Percentiles rank a stretch among this genome's conserved stretches.
phyloP scores from a whole-genome alignment of 1,140 invertebrate genomes.

The Dreissena polymorpha region DNA sequence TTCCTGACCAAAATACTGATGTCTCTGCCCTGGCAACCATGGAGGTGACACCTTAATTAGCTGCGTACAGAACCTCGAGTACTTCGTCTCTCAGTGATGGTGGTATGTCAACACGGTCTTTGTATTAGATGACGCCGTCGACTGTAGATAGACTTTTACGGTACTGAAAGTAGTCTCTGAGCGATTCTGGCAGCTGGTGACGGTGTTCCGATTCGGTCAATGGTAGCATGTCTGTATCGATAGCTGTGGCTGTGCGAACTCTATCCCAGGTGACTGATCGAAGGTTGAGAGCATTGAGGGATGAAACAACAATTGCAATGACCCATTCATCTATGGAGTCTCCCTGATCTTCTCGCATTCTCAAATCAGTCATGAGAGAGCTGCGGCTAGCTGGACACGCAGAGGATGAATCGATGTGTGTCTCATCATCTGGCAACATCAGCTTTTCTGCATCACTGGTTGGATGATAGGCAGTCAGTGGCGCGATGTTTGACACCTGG shows the following conservation, averaged over 20 bases:
- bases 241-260: slow-evolving; percentile 43
- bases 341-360: neutral
- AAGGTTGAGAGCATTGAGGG: neutral
- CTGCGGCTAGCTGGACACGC: neutral
- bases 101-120: slow-evolving; percentile 47
- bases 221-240: slow-evolving; percentile 51
- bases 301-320: neutral
- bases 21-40: slow-evolving; percentile 58
- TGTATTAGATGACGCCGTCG: slow-evolving; percentile 55
- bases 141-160: slow-evolving; percentile 30
- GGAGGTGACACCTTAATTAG: slow-evolving; percentile 54
- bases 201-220: slow-evolving; percentile 31
- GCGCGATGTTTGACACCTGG: slow-evolving; percentile 47
- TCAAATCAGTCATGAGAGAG: neutral
- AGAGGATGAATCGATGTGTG: neutral
- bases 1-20: slow-evolving; percentile 59
- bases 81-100: slow-evolving; percentile 26
- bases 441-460: slow-evolving; percentile 4
- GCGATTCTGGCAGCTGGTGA: slow-evolving; percentile 12
- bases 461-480: slow-evolving; percentile 49
- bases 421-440: slow-evolving; percentile 47
- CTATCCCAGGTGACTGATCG: slow-evolving; percentile 52
- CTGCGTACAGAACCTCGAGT: slow-evolving; percentile 45
- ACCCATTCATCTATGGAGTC: neutral
- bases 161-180: slow-evolving; percentile 57